phyloP scores from a whole-genome alignment of 2,888 invertebrate genomes.

The Cenopis cana region DNA sequence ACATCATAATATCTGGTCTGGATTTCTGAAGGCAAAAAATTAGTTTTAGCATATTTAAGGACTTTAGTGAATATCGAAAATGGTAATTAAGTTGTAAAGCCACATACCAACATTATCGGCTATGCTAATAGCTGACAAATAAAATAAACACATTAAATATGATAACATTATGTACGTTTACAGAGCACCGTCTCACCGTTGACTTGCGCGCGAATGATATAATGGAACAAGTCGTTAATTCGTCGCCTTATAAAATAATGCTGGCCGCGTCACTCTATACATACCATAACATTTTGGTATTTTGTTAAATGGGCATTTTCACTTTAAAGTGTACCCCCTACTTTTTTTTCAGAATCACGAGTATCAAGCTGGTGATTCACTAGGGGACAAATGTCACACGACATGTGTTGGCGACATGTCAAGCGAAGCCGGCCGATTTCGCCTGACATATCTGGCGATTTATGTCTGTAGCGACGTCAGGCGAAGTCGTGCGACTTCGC shows the following conservation, averaged over 20 bases:
- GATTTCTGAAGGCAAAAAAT: not conserved
- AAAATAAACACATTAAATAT: slow-evolving; percentile 13
- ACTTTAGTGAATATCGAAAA: not conserved
- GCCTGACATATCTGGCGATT: too few species aligned
- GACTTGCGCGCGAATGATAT: slow-evolving; percentile 7
- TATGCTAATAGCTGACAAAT: slow-evolving; percentile 5
- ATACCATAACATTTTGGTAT: not conserved
- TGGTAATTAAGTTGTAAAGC: not conserved
- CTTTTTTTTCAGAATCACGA: too few species aligned
- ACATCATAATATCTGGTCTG: not conserved
- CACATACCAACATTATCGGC: slow-evolving; percentile 9
- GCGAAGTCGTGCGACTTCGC: too few species aligned
- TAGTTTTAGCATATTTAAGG: not conserved
- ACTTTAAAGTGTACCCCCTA: too few species aligned
- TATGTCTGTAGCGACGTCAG: too few species aligned
- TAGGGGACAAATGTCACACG: too few species aligned
- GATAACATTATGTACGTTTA: slow-evolving; percentile 20
- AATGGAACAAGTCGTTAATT: not conserved
- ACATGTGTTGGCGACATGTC: too few species aligned
- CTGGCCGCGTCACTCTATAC: not conserved
- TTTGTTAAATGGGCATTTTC: too few species aligned
- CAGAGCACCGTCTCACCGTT: slow-evolving; percentile 12
- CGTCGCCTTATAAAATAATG: not conserved
- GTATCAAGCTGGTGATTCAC: too few species aligned
- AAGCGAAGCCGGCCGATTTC: too few species aligned